phyloP scores from a whole-genome alignment of 2,113 vertebrate genomes.

The Coreoperca whiteheadi region DNA sequence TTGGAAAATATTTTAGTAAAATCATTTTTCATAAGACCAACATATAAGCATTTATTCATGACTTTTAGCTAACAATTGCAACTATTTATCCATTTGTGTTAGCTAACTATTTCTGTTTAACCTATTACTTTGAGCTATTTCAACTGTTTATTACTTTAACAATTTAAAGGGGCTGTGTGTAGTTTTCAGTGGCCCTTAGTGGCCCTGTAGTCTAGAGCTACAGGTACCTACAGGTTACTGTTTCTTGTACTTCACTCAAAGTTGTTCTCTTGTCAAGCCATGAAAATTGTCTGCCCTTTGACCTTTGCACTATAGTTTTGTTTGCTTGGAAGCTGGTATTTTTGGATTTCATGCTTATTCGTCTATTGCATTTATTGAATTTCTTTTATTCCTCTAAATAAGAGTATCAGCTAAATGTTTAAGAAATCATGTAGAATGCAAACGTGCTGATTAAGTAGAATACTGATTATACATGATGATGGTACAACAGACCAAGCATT shows the following conservation, averaged over 20 bases:
- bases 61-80: background rate
- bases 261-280: background rate
- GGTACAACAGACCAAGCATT: slow-evolving; percentile 37
- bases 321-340: background rate
- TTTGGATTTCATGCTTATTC: background rate
- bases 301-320: background rate
- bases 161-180: no score
- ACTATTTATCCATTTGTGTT: background rate
- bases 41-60: no score
- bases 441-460: slow-evolving; percentile 2
- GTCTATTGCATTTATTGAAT: background rate
- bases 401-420: background rate
- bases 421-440: background rate
- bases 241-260: background rate
- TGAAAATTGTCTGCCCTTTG: background rate
- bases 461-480: background rate
- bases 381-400: background rate
- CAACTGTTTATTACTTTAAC: background rate
- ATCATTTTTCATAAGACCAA: no score
- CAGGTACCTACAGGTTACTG: no score
- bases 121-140: background rate
- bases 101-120: background rate
- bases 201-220: no score
- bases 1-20: no score
- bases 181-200: no score